These are phyloP conservation scores for Eilema depressum DNA, from an alignment of 2,888 invertebrate species.

Conservation along the genomic window DNA sequence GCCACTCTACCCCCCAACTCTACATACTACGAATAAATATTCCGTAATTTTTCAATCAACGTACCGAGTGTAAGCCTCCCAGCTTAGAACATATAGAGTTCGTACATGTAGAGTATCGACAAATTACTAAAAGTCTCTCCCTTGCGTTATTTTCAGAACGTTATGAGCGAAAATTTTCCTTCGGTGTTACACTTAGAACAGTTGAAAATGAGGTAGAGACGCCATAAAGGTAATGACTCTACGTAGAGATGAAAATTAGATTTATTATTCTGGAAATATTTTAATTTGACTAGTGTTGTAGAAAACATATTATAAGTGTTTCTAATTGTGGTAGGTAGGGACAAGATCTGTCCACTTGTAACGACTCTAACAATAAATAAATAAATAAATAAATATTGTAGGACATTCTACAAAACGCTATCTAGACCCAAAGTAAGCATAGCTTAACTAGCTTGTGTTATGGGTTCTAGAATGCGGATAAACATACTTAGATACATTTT, in stretches of 20 bases:
- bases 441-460: too few relatives aligned
- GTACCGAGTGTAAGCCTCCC: conserved; percentile 29
- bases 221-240: conserved; percentile 45
- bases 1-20: conserved; percentile 8
- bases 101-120: conserved; percentile 58
- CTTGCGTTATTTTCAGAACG: conserved; percentile 63
- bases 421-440: too few relatives aligned
- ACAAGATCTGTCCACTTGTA: too few relatives aligned
- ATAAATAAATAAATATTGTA: too few relatives aligned
- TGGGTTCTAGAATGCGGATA: too few relatives aligned
- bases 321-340: not conserved
- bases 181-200: conserved; percentile 48
- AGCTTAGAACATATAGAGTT: conserved; percentile 23
- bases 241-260: conserved; percentile 16
- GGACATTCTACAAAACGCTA: too few relatives aligned
- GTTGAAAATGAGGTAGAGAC: conserved; percentile 50
- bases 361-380: too few relatives aligned
- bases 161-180: conserved; percentile 69
- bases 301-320: too few relatives aligned
- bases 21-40: conserved; percentile 40
- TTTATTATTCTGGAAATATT: not conserved
- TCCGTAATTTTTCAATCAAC: conserved; percentile 52
- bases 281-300: too few relatives aligned
- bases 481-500: too few relatives aligned
- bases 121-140: conserved; percentile 68